Percentiles rank a stretch among this genome's conserved stretches.
Evolutionary conservation across 2,113 vertebrate genomes (phyloP).

Genomic region (Sylvia atricapilla): DNA sequence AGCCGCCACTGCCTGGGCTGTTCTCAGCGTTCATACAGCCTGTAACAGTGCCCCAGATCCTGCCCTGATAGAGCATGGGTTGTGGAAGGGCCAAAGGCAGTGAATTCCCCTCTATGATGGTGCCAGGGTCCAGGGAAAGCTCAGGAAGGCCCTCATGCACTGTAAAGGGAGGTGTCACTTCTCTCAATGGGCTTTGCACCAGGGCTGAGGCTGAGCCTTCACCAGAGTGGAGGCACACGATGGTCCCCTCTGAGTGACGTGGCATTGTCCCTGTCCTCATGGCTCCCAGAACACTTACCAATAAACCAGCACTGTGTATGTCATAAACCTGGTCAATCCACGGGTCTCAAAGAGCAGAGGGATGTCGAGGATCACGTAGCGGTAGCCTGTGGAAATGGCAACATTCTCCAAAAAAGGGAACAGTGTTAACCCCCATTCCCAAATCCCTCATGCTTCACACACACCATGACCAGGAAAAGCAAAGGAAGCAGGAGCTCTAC

Average conservation of each 20-base stretch:
- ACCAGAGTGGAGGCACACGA: fast-evolving
- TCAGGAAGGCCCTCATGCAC: neutral
- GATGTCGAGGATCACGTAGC: slow-evolving; percentile 93
- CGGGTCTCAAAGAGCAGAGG: slow-evolving; percentile 92
- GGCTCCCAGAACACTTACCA: slow-evolving; percentile 77
- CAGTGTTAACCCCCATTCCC: neutral
- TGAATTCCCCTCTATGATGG: fast-evolving
- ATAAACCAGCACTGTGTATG: slow-evolving; percentile 91
- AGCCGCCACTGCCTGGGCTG: neutral
- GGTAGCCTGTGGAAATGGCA: slow-evolving; percentile 79
- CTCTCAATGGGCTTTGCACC: neutral
- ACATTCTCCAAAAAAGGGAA: neutral
- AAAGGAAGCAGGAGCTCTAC: neutral
- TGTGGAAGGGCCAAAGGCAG: neutral
- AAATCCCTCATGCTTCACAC: neutral
- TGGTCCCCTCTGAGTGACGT: neutral
- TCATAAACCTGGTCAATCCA: slow-evolving; percentile 84
- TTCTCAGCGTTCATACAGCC: neutral
- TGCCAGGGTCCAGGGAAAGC: neutral
- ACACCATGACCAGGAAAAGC: neutral
- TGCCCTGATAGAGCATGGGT: fast-evolving
- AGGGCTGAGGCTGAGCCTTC: neutral
- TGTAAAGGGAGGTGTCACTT: fast-evolving
- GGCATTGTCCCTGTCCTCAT: neutral
- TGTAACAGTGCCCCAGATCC: neutral